Evolutionary conservation across 1,140 invertebrate species (phyloP), one percentile per base, ranked within the genome.

Genomic region (Hetaerina americana): DNA sequence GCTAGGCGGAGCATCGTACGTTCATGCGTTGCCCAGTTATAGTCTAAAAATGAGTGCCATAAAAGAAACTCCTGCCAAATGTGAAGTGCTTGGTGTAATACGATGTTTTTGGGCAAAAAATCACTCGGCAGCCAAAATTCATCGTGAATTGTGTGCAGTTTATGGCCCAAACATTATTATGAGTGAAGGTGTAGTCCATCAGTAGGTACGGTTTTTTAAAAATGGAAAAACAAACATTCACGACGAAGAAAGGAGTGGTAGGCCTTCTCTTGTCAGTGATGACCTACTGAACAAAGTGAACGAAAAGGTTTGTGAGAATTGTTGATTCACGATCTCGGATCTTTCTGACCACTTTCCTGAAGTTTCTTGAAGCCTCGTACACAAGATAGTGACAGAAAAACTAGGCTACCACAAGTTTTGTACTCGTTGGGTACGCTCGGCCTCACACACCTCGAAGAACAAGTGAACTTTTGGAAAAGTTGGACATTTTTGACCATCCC

Each of bases 401-500:
- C 71, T 74, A 73, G 71, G 69, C 25, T 72, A 72, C 31, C 57
- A 22, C 27, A 15, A 72, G 70, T 75, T n/a, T 72, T 75, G 75
- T 57, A 70, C 66, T 70, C 70, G 26, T 73, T 70, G 28, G 27
- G 15, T 73, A n/a, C 66, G 77, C 77, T 27, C 70, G 73, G 67
- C 76, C 75, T 26, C 77, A 81, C 71, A 73, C 71, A 72, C 71
- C 71, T 70, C 2, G 26, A 68, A 24, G 26, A 68, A 78, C 74
- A 12, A 26, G 70, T 29, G n/a, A 71, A 66, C 40, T 69, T 70
- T 5, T 74, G 27, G n/a, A 69, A 5, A 26, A 70, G 69, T 70
- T 31, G 71, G 57, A 66, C 0, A 26, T 72, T 73, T 72, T 72
- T 67, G 28, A 70, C 66, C 71, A 72, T 66, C 71, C 71, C 22